Evolutionary conservation across 2,888 invertebrate species (phyloP).

Genomic region (Drosophila eohydei): DNA sequence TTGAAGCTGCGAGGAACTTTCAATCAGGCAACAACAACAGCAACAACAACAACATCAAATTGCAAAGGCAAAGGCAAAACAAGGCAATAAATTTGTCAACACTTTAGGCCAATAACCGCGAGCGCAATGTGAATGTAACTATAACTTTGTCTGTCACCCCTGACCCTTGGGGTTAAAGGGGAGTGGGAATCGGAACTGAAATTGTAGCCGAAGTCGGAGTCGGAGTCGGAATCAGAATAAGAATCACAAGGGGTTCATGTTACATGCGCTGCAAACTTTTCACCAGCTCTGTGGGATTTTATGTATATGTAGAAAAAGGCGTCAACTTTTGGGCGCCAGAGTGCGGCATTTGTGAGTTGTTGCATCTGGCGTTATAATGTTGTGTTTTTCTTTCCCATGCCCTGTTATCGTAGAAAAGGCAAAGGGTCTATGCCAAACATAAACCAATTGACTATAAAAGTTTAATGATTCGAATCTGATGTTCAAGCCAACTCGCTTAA

Average conservation of each 20-base stretch:
- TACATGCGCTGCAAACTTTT: slow-evolving; percentile 34
- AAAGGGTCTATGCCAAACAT: not conserved
- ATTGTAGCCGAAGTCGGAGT: not conserved
- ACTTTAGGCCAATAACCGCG: slow-evolving; percentile 59
- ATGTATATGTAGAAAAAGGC: slow-evolving; percentile 35
- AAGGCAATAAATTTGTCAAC: slow-evolving; percentile 77
- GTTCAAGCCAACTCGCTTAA: too few relatives aligned
- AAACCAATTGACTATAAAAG: not conserved
- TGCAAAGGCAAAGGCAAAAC: slow-evolving; percentile 62
- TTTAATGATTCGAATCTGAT: not conserved
- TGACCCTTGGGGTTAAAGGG: not conserved
- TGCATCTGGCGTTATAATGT: slow-evolving; percentile 58
- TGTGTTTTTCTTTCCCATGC: slow-evolving; percentile 13
- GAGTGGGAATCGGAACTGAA: not conserved
- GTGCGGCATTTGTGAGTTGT: slow-evolving; percentile 66
- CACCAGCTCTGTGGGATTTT: slow-evolving; percentile 21
- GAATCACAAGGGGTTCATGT: not conserved
- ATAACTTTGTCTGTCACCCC: slow-evolving; percentile 34
- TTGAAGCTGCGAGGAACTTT: slow-evolving; percentile 53
- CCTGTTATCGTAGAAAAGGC: not conserved
- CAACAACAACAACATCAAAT: slow-evolving; percentile 28
- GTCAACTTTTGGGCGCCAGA: slow-evolving; percentile 64
- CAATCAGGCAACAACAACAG: slow-evolving; percentile 60
- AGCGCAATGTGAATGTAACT: slow-evolving; percentile 30
- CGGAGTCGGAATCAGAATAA: not conserved